Percentiles rank a stretch among this genome's conserved stretches.
Conservation (phyloP, 1,140 invertebrate species). For the Aphaenogaster floridana region DNA sequence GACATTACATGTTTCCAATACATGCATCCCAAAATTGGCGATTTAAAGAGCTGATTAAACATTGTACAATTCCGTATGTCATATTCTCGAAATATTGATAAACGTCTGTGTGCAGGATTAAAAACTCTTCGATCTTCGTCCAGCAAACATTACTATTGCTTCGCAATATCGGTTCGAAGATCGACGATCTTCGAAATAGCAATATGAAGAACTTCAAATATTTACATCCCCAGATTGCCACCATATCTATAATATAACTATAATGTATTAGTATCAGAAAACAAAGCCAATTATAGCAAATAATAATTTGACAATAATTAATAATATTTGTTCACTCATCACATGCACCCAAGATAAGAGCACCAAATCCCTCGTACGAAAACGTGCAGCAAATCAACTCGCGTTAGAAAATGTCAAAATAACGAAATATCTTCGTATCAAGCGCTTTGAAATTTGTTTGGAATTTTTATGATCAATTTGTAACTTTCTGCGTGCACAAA, state of each 20-base stretch:
- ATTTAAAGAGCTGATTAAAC: conserved; percentile 64
- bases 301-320: neutral
- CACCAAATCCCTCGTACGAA: neutral
- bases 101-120: conserved; percentile 56
- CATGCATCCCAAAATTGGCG: conserved; percentile 5
- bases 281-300: neutral
- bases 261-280: conserved; percentile 8
- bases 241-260: neutral
- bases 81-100: conserved; percentile 65
- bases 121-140: conserved; percentile 69
- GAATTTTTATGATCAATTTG: neutral
- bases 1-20: conserved; percentile 1
- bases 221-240: neutral
- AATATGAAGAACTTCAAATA: conserved; percentile 39
- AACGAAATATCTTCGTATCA: neutral
- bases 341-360: conserved; percentile 16
- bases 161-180: conserved; percentile 30
- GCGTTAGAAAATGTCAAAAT: neutral
- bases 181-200: conserved; percentile 42
- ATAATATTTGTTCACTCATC: conserved; percentile 1
- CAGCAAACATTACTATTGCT: conserved; percentile 49
- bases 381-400: neutral
- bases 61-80: conserved; percentile 57
- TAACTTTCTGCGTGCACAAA: neutral
- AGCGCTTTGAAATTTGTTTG: neutral